phyloP scores from a whole-genome alignment of 1,140 invertebrate genomes.

The Pseudomyrmex dendroicus region DNA sequence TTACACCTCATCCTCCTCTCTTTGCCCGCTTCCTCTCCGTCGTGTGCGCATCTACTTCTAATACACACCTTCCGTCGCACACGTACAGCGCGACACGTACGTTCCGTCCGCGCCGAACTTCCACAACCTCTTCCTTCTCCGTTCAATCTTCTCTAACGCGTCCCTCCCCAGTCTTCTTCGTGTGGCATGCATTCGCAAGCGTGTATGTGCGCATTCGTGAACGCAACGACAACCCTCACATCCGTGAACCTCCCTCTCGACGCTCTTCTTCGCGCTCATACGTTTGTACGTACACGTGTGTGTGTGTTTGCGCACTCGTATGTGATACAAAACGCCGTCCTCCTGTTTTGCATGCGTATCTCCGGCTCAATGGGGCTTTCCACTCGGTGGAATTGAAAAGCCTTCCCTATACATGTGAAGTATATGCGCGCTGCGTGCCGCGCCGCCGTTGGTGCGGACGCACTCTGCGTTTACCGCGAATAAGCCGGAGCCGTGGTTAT shows the following conservation, averaged over 20 bases:
- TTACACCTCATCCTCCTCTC: constrained; percentile 30
- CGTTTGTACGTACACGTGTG: not conserved
- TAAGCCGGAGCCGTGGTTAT: constrained; percentile 33
- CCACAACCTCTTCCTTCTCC: not conserved
- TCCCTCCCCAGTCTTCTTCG: not conserved
- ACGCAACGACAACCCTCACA: constrained; percentile 36
- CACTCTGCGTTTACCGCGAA: constrained; percentile 36
- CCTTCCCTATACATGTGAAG: constrained; percentile 38
- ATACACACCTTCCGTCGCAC: not conserved
- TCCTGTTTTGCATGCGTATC: constrained; percentile 80
- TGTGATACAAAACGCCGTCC: constrained; percentile 62
- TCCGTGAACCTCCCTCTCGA: not conserved
- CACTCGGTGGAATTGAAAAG: constrained; percentile 81
- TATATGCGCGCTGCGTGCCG: constrained; percentile 7
- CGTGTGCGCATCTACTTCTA: constrained; percentile 47
- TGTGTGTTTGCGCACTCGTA: constrained; percentile 12
- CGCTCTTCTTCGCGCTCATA: not conserved
- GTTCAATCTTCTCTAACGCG: no score
- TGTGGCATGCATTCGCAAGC: constrained; percentile 15
- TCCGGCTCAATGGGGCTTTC: constrained; percentile 80
- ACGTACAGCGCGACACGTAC: constrained; percentile 2
- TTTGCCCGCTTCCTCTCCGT: constrained; percentile 3
- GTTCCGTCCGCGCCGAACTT: constrained; percentile 4
- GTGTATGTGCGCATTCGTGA: not conserved
- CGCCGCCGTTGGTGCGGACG: constrained; percentile 1